A percentile compares a stretch with the other conserved stretches of the same genome.
Evolutionary conservation across 2,113 vertebrate species (phyloP).

Genomic region (Microtus oregoni): DNA sequence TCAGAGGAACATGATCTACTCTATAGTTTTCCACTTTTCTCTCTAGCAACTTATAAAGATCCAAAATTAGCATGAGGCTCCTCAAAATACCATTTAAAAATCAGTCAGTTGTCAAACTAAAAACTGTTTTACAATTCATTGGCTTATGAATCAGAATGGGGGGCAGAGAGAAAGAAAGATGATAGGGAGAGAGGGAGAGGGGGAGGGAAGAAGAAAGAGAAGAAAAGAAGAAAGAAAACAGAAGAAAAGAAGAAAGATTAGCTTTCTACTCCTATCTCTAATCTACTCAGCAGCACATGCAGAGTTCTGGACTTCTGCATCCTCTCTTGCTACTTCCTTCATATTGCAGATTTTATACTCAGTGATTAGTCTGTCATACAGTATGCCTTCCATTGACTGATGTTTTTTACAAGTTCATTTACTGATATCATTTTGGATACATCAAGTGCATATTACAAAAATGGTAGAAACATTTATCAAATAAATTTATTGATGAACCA

Average conservation of each 20-base stretch:
- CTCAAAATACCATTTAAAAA: background rate
- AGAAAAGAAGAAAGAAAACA: too few species aligned
- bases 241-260: background rate
- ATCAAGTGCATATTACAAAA: background rate
- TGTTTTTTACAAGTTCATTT: background rate
- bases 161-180: rapidly evolving
- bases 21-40: slow-evolving; percentile 47
- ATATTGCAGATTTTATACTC: background rate
- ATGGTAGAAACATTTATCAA: slow-evolving; percentile 6
- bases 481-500: background rate
- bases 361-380: background rate
- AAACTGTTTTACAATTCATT: background rate
- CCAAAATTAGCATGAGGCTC: slow-evolving; percentile 6
- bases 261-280: background rate
- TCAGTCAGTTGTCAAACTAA: slow-evolving; percentile 16
- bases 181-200: rapidly evolving
- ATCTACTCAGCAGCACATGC: background rate
- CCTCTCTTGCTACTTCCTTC: background rate
- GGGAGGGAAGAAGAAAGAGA: background rate
- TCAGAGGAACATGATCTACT: background rate
- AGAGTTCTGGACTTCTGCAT: background rate
- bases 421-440: background rate
- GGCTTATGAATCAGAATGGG: background rate
- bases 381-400: background rate
- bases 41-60: background rate